These are phyloP conservation scores for Cryptus armator DNA, from an alignment of 2,888 invertebrate species.

Conservation along the genomic window DNA sequence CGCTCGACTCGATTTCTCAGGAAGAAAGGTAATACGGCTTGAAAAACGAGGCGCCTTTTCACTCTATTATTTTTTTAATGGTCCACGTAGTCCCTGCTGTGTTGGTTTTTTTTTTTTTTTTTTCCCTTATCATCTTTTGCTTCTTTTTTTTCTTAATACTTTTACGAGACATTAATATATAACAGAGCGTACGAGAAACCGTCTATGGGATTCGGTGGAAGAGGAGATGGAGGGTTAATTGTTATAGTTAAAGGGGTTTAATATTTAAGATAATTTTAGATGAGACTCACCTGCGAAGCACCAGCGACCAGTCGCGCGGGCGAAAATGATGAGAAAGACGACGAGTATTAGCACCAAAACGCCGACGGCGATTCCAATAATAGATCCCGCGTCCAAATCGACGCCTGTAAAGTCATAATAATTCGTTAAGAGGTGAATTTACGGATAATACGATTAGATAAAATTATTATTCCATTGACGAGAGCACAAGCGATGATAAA, in stretches of 20 bases:
- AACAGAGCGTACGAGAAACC: constrained; percentile 64
- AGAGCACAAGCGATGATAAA: constrained; percentile 9
- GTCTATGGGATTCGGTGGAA: constrained; percentile 36
- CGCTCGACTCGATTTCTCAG: background rate
- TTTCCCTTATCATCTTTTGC: background rate
- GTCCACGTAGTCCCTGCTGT: background rate
- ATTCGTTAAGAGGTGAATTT: constrained; percentile 1
- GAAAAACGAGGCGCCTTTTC: too few relatives aligned
- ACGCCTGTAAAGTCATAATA: constrained; percentile 86
- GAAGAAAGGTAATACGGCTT: too few relatives aligned
- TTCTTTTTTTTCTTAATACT: background rate
- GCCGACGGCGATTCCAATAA: constrained; percentile 92
- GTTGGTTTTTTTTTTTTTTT: constrained; percentile 9
- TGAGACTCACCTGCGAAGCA: constrained; percentile 93
- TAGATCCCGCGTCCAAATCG: constrained; percentile 91
- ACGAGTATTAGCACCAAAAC: constrained; percentile 89
- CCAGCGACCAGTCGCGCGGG: constrained; percentile 93
- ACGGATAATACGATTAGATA: background rate
- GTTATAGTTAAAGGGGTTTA: constrained; percentile 9
- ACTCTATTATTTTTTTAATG: too few relatives aligned
- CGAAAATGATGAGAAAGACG: constrained; percentile 90
- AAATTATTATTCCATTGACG: constrained; percentile 17
- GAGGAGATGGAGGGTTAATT: constrained; percentile 24
- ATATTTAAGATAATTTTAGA: background rate
- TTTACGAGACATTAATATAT: constrained; percentile 20